phyloP scores from a whole-genome alignment of 2,888 invertebrate species.

The Drepana falcataria region DNA sequence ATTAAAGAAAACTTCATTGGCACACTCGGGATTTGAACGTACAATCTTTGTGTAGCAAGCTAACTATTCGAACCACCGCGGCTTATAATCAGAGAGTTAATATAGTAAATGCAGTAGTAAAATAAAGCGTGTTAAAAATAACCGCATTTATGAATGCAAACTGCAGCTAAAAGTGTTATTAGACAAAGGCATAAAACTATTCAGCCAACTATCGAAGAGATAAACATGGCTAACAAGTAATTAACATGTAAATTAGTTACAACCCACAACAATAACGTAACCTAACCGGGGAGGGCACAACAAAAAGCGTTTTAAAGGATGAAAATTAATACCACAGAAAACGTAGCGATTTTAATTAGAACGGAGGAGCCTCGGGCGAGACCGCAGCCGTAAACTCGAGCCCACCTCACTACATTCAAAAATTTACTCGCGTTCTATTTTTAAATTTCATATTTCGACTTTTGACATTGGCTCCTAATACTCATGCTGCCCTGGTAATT shows the following conservation, averaged over 20 bases:
- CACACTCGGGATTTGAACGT: too few species aligned
- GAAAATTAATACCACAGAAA: conserved; percentile 71
- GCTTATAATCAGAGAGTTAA: too few species aligned
- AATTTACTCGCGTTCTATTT: conserved; percentile 39
- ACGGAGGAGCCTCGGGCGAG: conserved; percentile 58
- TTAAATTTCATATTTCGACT: conserved; percentile 23
- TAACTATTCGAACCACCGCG: too few species aligned
- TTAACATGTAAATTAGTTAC: conserved; percentile 76
- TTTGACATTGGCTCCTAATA: conserved; percentile 36
- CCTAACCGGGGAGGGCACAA: conserved; percentile 56
- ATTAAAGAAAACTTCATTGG: too few species aligned
- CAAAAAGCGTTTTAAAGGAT: conserved; percentile 70
- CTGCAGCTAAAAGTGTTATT: conserved; percentile 20
- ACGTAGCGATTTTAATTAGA: conserved; percentile 75
- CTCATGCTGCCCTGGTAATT: conserved; percentile 33
- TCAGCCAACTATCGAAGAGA: conserved; percentile 28
- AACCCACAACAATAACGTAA: conserved; percentile 67
- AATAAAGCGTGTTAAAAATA: not conserved
- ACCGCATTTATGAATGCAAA: conserved; percentile 2
- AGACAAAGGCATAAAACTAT: conserved; percentile 28
- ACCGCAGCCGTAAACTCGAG: conserved; percentile 56
- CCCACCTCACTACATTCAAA: conserved; percentile 31
- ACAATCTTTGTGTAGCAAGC: too few species aligned
- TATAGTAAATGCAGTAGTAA: conserved; percentile 3
- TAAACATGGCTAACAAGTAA: conserved; percentile 55